phyloP scores from a whole-genome alignment of 2,113 vertebrate genomes.

The Edolisoma coerulescens region DNA sequence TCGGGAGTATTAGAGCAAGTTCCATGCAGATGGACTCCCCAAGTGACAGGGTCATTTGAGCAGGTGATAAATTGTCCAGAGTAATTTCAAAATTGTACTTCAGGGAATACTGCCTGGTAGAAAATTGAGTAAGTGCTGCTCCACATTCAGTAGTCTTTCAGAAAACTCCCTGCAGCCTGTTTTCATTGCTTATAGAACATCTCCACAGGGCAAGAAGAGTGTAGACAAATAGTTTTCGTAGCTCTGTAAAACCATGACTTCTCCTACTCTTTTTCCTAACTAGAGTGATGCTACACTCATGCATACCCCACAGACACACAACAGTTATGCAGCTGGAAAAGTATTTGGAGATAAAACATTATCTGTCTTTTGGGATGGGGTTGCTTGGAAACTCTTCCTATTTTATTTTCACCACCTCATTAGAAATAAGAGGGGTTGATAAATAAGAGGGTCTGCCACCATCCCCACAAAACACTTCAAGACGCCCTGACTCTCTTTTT shows the following conservation, averaged over 20 bases:
- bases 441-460: background rate
- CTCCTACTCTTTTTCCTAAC: background rate
- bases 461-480: background rate
- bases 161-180: background rate
- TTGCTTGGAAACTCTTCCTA: background rate
- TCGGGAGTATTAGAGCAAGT: background rate
- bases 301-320: background rate
- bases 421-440: background rate
- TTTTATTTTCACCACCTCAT: background rate
- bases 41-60: background rate
- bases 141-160: background rate
- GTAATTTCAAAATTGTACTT: constrained; percentile 13
- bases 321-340: background rate
- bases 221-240: background rate
- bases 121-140: background rate
- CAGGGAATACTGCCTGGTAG: background rate
- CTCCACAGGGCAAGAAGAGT: background rate
- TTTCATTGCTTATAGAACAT: background rate
- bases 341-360: background rate
- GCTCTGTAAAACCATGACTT: background rate
- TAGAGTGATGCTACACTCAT: background rate
- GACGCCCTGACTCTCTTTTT: background rate
- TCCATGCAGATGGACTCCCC: background rate
- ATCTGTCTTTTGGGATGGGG: background rate
- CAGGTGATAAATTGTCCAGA: constrained; percentile 2